phyloP scores from a whole-genome alignment of 2,797 vertebrate genomes.

The Pipistrellus nathusii region DNA sequence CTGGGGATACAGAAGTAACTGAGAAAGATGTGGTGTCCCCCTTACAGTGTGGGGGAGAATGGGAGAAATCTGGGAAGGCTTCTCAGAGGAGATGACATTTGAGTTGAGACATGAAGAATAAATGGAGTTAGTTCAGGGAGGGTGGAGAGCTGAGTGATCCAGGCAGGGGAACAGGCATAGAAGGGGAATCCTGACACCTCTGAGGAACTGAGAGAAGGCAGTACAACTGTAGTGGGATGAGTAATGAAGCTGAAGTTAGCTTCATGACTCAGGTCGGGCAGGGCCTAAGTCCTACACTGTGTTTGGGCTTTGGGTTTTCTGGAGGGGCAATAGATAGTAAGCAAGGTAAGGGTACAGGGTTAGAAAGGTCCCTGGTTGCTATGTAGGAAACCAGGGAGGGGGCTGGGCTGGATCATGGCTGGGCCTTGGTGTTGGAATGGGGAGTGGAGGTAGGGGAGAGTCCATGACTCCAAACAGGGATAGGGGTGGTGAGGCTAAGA shows the following conservation, averaged over 20 bases:
- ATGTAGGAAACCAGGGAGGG: background rate
- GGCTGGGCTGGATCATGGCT: background rate
- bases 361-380: background rate
- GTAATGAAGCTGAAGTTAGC: background rate
- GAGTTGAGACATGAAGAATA: background rate
- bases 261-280: background rate
- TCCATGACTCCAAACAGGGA: background rate
- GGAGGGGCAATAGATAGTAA: background rate
- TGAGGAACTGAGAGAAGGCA: conserved; percentile 49
- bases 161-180: background rate
- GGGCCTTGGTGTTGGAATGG: no score
- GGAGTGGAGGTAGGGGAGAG: background rate
- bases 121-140: background rate
- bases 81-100: background rate
- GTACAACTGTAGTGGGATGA: background rate
- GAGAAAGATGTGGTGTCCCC: background rate
- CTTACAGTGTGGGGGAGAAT: background rate
- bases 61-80: background rate
- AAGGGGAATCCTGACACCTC: background rate
- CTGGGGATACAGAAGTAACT: background rate
- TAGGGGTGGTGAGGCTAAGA: background rate
- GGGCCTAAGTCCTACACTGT: background rate
- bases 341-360: background rate
- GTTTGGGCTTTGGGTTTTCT: background rate
- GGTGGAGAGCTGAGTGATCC: background rate